A percentile compares a stretch with the other conserved stretches of the same genome.
Evolutionary conservation across 2,113 vertebrate species (phyloP).

Genomic region (Poicephalus meyeri): DNA sequence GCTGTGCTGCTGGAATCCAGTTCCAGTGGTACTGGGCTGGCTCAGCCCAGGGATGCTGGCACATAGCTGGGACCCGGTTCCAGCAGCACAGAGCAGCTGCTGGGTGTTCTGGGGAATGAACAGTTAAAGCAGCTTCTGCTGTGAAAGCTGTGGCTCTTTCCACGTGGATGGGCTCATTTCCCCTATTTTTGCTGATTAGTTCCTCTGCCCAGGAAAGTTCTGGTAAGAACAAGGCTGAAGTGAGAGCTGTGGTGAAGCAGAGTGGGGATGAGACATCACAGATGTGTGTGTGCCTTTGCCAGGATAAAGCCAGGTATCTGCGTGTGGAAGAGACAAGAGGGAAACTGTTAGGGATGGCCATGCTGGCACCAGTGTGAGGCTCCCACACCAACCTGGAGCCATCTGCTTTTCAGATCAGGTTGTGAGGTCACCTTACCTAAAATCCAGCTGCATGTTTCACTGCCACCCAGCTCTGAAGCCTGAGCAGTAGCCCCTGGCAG

Average conservation of each 20-base stretch:
- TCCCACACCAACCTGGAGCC: neutral
- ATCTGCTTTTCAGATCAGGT: neutral
- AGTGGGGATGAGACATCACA: rapidly evolving
- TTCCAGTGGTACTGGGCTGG: neutral
- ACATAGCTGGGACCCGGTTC: rapidly evolving
- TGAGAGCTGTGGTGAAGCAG: neutral
- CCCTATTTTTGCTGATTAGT: neutral
- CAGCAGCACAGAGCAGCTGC: neutral
- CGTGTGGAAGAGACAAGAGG: neutral
- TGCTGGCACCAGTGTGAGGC: neutral
- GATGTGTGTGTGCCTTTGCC: neutral
- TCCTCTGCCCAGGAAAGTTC: neutral
- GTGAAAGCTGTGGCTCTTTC: neutral
- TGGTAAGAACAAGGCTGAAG: neutral
- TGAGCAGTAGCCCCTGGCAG: neutral
- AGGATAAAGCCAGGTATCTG: neutral
- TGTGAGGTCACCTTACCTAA: neutral
- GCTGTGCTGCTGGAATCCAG: neutral
- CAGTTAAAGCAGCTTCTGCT: neutral
- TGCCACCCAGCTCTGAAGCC: neutral
- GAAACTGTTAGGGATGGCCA: rapidly evolving
- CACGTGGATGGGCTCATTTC: neutral
- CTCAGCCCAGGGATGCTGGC: neutral
- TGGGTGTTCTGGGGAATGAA: neutral
- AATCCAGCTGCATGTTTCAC: neutral